Base-by-base conservation (phyloP, 2,797 vertebrate species). In the Cryptoprocta ferox region DNA sequence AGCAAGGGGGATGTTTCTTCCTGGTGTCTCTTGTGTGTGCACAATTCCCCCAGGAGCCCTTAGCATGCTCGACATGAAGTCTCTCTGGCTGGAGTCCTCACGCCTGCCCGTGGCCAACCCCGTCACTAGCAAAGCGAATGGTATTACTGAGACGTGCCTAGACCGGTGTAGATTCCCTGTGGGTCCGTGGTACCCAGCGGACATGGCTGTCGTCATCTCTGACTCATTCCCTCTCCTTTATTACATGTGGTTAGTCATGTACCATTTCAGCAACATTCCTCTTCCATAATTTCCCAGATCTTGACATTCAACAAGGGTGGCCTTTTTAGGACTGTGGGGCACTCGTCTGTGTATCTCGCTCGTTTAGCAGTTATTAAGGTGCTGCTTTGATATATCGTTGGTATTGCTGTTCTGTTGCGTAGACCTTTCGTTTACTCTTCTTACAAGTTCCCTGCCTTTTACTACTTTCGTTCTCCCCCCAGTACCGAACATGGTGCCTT, bases 311-410 rank as follows among this genome's bases (percentile, higher is more conserved):
- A 0, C 0, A 2, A 53, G 32, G 11, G 4, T 26, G 8, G 73
- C 59, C 37, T 15, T 35, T 5, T 6, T 11, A 59, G 84, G 21
- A 8, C 5, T n/a, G 3, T 0, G 11, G 0, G 39, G 26, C 26
- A 4, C 82, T 8, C 2, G 3, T 21, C 28, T 11, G 66, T 66
- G 21, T 13, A 0, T 30, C n/a, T 45, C 4, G 0, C 26, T 16
- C 39, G 0, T 1, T 1, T 7, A 68, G 48, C 26, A 0, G 0
- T 32, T n/a, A 6, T 26, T n/a, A 19, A 1, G 5, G 3, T 35
- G 63, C 56, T 39, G 1, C 24, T 45, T 24, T 9, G 0, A 5
- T 8, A 9, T 7, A 30, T 14, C 2, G 12, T 30, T 45, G 68
- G 13, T 8, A 0, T 9, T 3, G 8, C 8, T 4, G 24, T 21